Evolutionary conservation across 2,888 invertebrate genomes (phyloP).

Genomic region (Bimastos eiseni): DNA sequence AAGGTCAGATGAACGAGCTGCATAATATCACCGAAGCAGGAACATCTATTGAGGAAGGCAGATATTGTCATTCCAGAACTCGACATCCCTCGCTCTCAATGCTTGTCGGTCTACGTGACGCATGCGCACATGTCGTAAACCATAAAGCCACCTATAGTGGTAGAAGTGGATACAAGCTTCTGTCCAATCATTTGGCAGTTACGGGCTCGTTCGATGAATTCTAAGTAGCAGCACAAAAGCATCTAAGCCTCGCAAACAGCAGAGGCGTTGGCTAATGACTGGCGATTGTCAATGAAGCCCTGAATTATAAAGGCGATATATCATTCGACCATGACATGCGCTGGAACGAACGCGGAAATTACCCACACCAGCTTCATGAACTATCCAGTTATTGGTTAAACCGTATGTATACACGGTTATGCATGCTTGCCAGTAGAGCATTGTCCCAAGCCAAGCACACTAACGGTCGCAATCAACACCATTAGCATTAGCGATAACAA

Average conservation of each 20-base stretch:
- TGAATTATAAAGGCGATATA: background rate
- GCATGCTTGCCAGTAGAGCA: background rate
- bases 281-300: background rate
- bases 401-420: too few relatives aligned
- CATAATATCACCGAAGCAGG: background rate
- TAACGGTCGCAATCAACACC: background rate
- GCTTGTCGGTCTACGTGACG: background rate
- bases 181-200: background rate
- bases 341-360: background rate
- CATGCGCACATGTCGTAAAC: background rate
- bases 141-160: background rate
- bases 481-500: background rate
- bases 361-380: background rate
- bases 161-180: background rate
- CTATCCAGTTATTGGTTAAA: background rate
- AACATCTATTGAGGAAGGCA: background rate
- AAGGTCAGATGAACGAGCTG: background rate
- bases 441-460: background rate
- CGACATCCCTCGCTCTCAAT: background rate
- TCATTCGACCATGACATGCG: background rate
- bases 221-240: background rate
- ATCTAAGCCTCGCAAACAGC: background rate
- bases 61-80: background rate
- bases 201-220: background rate
- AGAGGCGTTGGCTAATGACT: background rate